These are phyloP conservation scores for Oceanodroma leucorhoa DNA, from an alignment of 2,797 vertebrate genomes.

Conservation along the genomic window DNA sequence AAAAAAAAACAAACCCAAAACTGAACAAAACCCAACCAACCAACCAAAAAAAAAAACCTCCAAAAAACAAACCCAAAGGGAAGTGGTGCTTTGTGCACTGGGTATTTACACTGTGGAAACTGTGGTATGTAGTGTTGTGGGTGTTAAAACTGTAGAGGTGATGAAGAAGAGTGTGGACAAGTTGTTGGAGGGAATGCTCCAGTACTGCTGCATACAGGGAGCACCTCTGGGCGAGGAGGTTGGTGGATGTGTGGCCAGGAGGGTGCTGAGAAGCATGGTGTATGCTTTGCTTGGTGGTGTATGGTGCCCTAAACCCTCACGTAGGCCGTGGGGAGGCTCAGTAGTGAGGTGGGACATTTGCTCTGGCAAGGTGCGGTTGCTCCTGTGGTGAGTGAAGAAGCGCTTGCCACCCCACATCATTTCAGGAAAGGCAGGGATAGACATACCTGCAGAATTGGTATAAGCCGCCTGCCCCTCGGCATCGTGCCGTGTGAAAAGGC, in stretches of 20 bases:
- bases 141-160: background rate
- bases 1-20: background rate
- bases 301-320: accelerated
- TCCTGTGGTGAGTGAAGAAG: background rate
- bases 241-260: accelerated
- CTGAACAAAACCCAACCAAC: background rate
- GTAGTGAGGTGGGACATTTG: background rate
- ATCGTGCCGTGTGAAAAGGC: background rate
- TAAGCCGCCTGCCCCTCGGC: background rate
- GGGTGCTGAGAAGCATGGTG: background rate
- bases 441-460: accelerated
- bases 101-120: background rate
- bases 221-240: too few species aligned
- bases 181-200: background rate
- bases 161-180: background rate
- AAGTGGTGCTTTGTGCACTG: background rate
- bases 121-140: background rate
- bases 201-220: accelerated
- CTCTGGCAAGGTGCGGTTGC: background rate
- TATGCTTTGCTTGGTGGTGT: background rate
- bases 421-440: too few species aligned
- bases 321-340: background rate
- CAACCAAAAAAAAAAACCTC: background rate
- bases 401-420: accelerated
- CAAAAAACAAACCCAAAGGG: background rate